Conservation (phyloP, 2,797 vertebrate species). For the Sebastes nivosus region DNA sequence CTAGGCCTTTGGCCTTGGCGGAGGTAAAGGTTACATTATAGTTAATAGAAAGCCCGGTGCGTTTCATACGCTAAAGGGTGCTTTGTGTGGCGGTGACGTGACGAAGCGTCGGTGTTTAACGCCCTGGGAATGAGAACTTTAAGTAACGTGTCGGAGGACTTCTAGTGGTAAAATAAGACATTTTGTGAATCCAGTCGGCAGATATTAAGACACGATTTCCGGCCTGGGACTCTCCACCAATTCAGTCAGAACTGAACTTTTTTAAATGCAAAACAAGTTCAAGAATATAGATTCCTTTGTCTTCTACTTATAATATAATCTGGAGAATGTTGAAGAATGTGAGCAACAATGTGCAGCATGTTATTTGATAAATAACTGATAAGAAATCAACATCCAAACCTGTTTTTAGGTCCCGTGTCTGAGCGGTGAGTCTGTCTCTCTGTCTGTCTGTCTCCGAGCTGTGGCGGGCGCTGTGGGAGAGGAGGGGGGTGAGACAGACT, state of each 20-base stretch:
- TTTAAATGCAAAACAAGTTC: background rate
- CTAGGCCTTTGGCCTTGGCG: no score
- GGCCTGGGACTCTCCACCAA: no score
- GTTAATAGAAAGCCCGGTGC: no score
- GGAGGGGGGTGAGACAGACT: constrained; percentile 56
- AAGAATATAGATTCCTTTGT: background rate
- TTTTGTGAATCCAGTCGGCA: background rate
- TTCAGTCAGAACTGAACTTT: background rate
- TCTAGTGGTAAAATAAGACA: background rate
- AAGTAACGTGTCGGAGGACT: background rate
- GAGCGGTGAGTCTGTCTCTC: constrained; percentile 28
- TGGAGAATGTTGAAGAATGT: background rate
- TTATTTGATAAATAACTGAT: background rate
- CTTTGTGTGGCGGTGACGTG: no score
- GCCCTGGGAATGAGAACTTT: background rate
- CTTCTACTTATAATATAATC: background rate
- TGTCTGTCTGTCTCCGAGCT: background rate
- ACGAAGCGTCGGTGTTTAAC: no score
- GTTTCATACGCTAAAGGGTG: no score
- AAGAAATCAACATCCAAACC: background rate
- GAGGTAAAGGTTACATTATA: no score
- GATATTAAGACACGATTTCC: background rate
- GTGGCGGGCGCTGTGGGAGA: background rate
- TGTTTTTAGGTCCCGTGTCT: background rate
- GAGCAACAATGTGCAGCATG: background rate